Evolutionary conservation across 2,113 vertebrate species (phyloP).

Genomic region (Psammodynastes pulverulentus): DNA sequence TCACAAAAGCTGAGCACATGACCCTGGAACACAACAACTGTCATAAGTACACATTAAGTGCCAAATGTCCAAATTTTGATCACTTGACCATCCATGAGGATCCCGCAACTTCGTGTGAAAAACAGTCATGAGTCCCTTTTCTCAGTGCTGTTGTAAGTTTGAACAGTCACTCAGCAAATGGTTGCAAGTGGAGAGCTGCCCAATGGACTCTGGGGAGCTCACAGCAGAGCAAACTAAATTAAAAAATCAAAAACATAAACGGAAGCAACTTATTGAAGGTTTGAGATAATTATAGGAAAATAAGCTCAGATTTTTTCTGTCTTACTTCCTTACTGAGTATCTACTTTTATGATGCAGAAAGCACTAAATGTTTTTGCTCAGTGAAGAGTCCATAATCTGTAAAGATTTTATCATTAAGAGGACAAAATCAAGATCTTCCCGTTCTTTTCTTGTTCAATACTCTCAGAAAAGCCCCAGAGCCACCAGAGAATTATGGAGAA

Average conservation of each 20-base stretch:
- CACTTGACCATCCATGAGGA: not conserved
- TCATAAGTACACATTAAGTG: not conserved
- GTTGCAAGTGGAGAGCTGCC: not conserved
- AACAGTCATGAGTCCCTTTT: not conserved
- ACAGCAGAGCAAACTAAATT: not conserved
- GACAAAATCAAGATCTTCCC: not conserved
- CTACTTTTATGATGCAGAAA: not conserved
- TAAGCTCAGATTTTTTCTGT: not conserved
- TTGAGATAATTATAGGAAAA: not conserved
- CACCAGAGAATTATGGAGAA: not conserved
- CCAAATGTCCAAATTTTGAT: not conserved
- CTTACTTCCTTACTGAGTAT: not conserved
- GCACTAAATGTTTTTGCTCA: not conserved
- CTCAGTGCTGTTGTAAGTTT: not conserved
- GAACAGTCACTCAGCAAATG: not conserved
- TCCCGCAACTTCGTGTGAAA: not conserved
- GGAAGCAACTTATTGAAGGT: not conserved
- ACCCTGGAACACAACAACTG: not conserved
- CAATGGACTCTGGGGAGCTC: not conserved
- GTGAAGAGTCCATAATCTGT: not conserved
- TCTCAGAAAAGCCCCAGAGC: not conserved
- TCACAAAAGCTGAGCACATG: not conserved
- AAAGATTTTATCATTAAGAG: not conserved
- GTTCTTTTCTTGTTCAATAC: not conserved
- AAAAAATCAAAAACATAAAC: not conserved